Evolutionary conservation across 2,888 invertebrate species (phyloP).

Genomic region (Digitonthophagus gazella): DNA sequence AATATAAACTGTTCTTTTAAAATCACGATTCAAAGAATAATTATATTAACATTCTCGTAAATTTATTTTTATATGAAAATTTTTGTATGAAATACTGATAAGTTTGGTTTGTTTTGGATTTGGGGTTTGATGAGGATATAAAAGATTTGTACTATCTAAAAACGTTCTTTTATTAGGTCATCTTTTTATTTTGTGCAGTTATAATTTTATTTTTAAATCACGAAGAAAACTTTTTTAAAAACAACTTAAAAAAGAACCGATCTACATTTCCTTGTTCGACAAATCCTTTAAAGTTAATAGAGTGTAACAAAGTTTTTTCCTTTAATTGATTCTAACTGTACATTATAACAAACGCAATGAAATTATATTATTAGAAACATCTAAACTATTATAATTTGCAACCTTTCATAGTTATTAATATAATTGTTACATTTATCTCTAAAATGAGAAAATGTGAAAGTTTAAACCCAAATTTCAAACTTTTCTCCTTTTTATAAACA

Average conservation of each 20-base stretch:
- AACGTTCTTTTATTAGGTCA: not conserved
- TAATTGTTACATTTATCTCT: not conserved
- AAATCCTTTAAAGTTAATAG: not conserved
- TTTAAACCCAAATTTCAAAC: too few species aligned
- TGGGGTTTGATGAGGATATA: not conserved
- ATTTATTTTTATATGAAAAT: too few species aligned
- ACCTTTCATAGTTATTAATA: not conserved
- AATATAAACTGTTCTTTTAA: too few species aligned
- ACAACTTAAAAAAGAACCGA: not conserved
- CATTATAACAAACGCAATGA: not conserved
- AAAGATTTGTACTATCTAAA: not conserved
- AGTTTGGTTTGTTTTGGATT: not conserved
- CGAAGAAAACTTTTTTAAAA: too few species aligned
- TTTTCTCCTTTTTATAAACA: not conserved
- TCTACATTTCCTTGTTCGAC: not conserved
- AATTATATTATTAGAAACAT: not conserved
- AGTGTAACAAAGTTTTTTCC: not conserved
- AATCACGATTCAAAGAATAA: too few species aligned
- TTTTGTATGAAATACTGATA: not conserved
- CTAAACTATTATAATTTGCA: not conserved
- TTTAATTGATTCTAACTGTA: not conserved
- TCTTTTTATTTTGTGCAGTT: not conserved
- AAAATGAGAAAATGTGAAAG: too few species aligned
- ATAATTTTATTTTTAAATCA: too few species aligned
- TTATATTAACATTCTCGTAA: too few species aligned